Evolutionary conservation across 2,797 vertebrate genomes (phyloP).

Genomic region (Malurus splendens): DNA sequence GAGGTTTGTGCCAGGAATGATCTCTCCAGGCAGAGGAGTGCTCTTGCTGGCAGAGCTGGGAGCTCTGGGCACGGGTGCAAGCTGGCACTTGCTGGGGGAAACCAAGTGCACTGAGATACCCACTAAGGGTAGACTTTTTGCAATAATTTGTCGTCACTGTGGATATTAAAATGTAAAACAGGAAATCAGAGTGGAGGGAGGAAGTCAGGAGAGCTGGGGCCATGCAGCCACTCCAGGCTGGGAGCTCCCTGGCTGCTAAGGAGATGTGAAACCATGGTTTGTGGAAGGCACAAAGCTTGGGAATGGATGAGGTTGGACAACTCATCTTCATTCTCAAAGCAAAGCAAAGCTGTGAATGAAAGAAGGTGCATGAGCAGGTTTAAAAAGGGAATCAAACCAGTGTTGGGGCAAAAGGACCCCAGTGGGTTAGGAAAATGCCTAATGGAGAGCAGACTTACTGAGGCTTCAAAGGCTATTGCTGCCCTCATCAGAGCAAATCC

Average conservation of each 20-base stretch:
- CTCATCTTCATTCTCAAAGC: not conserved
- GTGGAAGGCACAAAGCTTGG: conserved; percentile 1
- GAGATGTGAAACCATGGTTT: conserved; percentile 31
- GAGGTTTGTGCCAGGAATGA: not conserved
- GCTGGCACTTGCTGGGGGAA: not conserved
- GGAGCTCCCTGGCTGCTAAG: conserved; percentile 39
- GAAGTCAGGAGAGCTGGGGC: conserved; percentile 5
- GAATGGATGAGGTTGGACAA: conserved; percentile 18
- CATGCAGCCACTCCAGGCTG: not conserved
- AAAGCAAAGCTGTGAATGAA: not conserved
- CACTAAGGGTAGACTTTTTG: not conserved
- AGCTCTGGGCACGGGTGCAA: not conserved
- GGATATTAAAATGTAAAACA: conserved; percentile 4
- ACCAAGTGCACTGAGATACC: not conserved
- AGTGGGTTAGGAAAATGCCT: not conserved
- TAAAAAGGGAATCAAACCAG: not conserved
- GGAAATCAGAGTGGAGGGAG: not conserved
- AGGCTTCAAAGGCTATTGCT: not conserved
- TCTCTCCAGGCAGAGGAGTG: not conserved
- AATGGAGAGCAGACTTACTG: not conserved
- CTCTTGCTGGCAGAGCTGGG: not conserved
- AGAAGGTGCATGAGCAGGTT: not conserved
- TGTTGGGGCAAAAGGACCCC: not conserved
- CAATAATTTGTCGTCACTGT: not conserved
- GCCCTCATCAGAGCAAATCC: not conserved